Evolutionary conservation across 2,797 vertebrate species (phyloP), one percentile per base, ranked within the genome.

Genomic region (Gymnoscopelus microlampas): DNA sequence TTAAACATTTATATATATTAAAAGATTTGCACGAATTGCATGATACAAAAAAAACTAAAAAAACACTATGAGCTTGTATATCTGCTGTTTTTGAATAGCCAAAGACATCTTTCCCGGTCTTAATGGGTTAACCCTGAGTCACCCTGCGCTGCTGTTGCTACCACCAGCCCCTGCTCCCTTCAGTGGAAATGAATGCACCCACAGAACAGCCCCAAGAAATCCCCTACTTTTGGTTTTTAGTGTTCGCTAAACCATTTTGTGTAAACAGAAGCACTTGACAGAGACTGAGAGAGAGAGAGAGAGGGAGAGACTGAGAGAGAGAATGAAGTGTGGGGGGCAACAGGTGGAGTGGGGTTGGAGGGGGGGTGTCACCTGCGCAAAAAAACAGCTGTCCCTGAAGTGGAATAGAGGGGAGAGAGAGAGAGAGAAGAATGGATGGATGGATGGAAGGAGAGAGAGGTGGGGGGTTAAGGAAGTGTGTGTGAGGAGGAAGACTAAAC

Each of bases 351-450:
- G 13, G 53, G 53, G 13, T 62, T 50, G 61, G 70, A 71, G 71
- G 44, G 53, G 76, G 78, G 70, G 85, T 82, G 84, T 89, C 84
- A 86, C 88, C 87, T 89, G 89, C 61, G 51, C 80, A 74, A 76
- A 83, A 83, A 83, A 74, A 19, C 84, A 85, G 84, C 81, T 89
- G 88, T 79, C 79, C 60, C 3, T 74, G 71, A 62, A 63, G 70
- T 71, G 67, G 64, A 51, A 66, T 11, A 49, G 61, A 63, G 39
- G 57, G 65, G 69, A 53, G 63, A 51, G 51, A 4, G 1, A 11
- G 51, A 59, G 61, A 23, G 71, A 63, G 70, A 60, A 60, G n/a
- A n/a, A n/a, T n/a, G n/a, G n/a, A n/a, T n/a, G n/a, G 26, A 5
- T 23, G 63, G 39, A n/a, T 24, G 26, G 26, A 10, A 23, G 35